Evolutionary conservation across 2,888 invertebrate species (phyloP), one percentile per base, ranked within the genome.

Genomic region (Meghimatium bilineatum): DNA sequence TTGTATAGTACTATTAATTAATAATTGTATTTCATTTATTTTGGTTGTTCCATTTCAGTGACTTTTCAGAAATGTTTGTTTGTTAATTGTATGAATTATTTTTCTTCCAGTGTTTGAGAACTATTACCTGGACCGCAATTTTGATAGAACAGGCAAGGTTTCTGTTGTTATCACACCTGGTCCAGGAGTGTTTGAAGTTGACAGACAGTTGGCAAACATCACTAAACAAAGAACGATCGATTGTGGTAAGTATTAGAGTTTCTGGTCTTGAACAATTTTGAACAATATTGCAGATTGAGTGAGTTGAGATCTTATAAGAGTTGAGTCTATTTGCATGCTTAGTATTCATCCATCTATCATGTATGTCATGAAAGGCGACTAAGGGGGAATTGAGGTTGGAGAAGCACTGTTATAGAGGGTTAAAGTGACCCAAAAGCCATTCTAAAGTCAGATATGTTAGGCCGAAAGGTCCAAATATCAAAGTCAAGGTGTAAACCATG

Each of bases 181-280:
- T 0, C 98, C 98, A 12, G 99, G 99, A 0, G 98, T 99, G 0
- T 99, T 99, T 94, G 98, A 99, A 94, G 99, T 99, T 1, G 99
- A 99, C 93, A 95, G 99, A 85, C 98, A 98, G 93, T 94, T 99
- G 38, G 98, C 98, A 0, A 98, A 98, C 93, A 97, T 99, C 38
- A 99, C 99, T 0, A 99, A 99, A 94, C 99, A 99, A 94, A 95
- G 99, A 87, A 97, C 99, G 89, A 99, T 99, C 88, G 99, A 99
- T 94, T 98, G 99, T 93, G 99, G 99, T 90, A 93, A 88, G 88
- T 72, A 38, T 23, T 26, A 49, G 1, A 44, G 26, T 63, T n/a
- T 23, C 14, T 63, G 60, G 12, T 56, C 56, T 56, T 5, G 17
- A 49, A 49, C 49, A 49, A 12, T 12, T 49, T 49, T 12, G 8